These are phyloP conservation scores for Ischnus inquisitorius DNA, from an alignment of 2,888 invertebrate genomes.

Conservation along the genomic window DNA sequence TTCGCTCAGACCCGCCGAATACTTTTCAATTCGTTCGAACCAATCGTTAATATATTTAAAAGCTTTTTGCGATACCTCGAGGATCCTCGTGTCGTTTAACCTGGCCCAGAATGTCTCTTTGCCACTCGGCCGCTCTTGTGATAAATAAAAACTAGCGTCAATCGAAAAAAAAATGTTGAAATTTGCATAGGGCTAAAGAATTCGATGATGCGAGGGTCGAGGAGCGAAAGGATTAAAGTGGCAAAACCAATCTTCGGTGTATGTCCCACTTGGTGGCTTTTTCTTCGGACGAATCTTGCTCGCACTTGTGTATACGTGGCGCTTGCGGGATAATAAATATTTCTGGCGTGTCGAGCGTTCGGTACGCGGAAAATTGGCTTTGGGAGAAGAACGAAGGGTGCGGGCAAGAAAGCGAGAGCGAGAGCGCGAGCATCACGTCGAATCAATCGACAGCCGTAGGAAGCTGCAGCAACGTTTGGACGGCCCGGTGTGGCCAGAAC, in stretches of 20 bases:
- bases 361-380: slow-evolving; percentile 42
- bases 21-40: background rate
- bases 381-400: background rate
- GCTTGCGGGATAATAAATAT: slow-evolving; percentile 31
- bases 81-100: background rate
- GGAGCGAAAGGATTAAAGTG: background rate
- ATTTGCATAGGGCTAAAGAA: background rate
- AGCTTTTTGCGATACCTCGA: background rate
- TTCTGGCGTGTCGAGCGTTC: slow-evolving; percentile 16
- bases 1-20: background rate
- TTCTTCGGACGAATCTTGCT: background rate
- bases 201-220: background rate
- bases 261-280: background rate
- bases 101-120: background rate
- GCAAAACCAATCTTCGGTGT: background rate
- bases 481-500: background rate
- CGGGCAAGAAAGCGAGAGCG: background rate
- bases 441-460: slow-evolving; percentile 44
- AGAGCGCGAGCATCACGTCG: slow-evolving; percentile 30
- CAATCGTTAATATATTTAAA: background rate
- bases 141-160: background rate
- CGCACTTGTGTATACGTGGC: background rate
- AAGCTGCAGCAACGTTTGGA: background rate
- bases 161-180: background rate
- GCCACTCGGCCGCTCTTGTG: background rate